Evolutionary conservation across 2,113 vertebrate genomes (phyloP).

Genomic region (Onychostruthus taczanowskii): DNA sequence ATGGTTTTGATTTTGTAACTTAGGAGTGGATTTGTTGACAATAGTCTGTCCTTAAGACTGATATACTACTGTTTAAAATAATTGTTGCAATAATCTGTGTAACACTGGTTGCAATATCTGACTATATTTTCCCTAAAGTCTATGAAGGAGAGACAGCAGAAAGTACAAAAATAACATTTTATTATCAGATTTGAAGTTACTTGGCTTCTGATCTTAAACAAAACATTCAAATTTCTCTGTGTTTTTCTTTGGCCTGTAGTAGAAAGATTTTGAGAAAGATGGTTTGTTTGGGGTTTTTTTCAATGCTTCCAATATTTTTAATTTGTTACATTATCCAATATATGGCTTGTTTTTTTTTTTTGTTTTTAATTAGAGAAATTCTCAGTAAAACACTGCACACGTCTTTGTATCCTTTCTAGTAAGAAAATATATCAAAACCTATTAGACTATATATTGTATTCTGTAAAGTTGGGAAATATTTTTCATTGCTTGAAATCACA

Average conservation of each 20-base stretch:
- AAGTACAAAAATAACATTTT: background rate
- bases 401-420: background rate
- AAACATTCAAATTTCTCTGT: background rate
- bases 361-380: background rate
- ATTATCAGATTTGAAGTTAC: background rate
- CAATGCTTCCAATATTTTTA: background rate
- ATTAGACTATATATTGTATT: background rate
- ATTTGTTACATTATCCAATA: background rate
- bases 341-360: background rate
- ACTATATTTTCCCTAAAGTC: background rate
- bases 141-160: background rate
- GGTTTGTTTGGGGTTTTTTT: background rate
- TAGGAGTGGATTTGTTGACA: background rate
- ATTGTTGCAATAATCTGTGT: background rate
- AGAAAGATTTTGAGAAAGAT: background rate
- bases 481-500: background rate
- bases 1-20: background rate
- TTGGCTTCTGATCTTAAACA: background rate
- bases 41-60: background rate
- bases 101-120: background rate
- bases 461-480: background rate
- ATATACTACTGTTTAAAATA: background rate
- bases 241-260: background rate
- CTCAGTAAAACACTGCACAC: background rate
- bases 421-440: background rate